These are phyloP conservation scores for Penaeus japonicus DNA, from an alignment of 1,140 invertebrate genomes.

Conservation along the genomic window DNA sequence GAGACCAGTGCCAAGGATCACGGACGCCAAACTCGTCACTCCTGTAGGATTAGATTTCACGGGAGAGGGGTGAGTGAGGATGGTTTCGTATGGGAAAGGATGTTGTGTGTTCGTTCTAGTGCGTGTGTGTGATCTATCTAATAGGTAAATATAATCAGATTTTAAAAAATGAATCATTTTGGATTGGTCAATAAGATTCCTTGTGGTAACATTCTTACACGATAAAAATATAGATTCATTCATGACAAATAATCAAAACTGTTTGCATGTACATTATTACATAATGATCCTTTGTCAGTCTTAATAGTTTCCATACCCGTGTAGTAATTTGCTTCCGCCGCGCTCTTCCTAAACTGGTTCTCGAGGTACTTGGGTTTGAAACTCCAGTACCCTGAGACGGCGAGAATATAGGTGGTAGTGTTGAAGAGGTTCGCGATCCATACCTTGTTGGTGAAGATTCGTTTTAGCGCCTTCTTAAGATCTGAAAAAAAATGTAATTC, in stretches of 20 bases:
- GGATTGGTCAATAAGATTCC: not conserved
- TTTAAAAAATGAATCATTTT: not conserved
- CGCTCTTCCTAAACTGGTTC: constrained; percentile 61
- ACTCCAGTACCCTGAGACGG: constrained; percentile 61
- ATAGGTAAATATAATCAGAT: not conserved
- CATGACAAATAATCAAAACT: too few species aligned
- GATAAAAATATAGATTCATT: not conserved
- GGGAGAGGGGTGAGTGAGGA: not conserved
- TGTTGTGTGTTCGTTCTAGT: not conserved
- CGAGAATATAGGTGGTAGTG: constrained; percentile 60
- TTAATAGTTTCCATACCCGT: not conserved
- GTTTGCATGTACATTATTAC: too few species aligned
- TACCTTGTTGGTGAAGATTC: constrained; percentile 59
- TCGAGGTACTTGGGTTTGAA: constrained; percentile 63
- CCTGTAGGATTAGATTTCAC: not conserved
- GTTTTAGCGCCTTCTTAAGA: not conserved
- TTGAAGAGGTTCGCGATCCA: constrained; percentile 59
- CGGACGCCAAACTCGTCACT: not conserved
- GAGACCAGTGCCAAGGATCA: not conserved
- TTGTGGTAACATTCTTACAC: not conserved
- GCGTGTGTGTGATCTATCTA: not conserved
- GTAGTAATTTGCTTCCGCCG: constrained; percentile 60
- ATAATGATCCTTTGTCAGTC: too few species aligned
- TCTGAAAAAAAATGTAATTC: not conserved
- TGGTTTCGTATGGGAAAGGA: not conserved